Base-by-base conservation (phyloP, 2,888 invertebrate species). In the Drosophila flavopinicola region DNA sequence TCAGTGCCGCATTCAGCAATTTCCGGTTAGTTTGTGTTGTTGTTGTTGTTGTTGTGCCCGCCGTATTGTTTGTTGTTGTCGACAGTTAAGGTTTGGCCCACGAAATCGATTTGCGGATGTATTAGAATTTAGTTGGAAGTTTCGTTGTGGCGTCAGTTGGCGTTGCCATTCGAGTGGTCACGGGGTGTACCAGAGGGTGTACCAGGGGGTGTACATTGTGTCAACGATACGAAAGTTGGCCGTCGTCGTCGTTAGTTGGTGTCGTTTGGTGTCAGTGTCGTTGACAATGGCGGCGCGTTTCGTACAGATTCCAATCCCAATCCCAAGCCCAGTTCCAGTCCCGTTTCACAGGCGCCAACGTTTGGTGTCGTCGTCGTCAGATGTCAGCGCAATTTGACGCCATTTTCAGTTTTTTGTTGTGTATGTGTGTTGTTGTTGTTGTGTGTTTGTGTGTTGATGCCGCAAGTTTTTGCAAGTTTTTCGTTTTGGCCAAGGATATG, bases 301-400 rank as follows among this genome's bases (percentile, higher is more conserved):
- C 30, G 51, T 24, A 13, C 30, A 51, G 15, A 47, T 32, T 23
- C 32, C 32, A 32, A 32, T 20, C 13, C 37, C 20, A 41, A 57
- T 41, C 15, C 59, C 42, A 58, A 59, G 11, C 9, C 17, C 42
- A 49, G 59, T 44, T 44, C 29, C 17, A 42, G 41, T n/a, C 32
- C 32, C 23, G 49, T 29, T 37, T 45, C 47, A n/a, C n/a, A 53
- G 60, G 37, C 59, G 42, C 13, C 58, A 51, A 38, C 51, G 59
- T 54, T 68, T 39, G 52, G 38, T 37, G 53, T 68, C 53, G 56
- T 75, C 33, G 20, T 53, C 48, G 88, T 88, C 88, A 84, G 86
- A 88, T 89, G 88, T 88, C 89, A 88, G 82, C 77, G 83, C 86
- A 88, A 89, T 90, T 88, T 88, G 85, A 80, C 83, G 88, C 86